Conservation (phyloP, 2,113 vertebrate species). For the Pristiophorus japonicus region DNA sequence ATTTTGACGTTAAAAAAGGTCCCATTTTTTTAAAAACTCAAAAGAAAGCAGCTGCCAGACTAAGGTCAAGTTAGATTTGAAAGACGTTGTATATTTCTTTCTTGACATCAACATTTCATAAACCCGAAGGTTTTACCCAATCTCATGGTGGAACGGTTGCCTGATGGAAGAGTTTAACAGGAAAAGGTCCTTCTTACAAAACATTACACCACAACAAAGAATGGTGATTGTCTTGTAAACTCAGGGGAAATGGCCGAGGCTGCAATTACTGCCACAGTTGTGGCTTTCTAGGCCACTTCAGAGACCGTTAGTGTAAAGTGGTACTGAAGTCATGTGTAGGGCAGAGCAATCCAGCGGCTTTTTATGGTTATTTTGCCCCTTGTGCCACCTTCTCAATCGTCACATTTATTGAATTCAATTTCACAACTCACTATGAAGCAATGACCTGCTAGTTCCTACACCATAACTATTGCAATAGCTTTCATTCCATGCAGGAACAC, state of each 20-base stretch:
- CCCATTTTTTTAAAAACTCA: no score
- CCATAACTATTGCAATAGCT: not conserved
- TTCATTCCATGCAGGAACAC: not conserved
- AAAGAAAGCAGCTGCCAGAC: not conserved
- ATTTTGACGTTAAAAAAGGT: not conserved
- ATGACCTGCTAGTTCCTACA: not conserved
- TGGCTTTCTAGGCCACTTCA: not conserved
- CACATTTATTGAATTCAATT: not conserved
- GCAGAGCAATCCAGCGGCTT: not conserved
- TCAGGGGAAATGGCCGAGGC: not conserved
- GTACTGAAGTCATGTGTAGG: not conserved
- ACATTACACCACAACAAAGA: no score
- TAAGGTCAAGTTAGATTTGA: not conserved
- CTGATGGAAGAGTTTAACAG: no score
- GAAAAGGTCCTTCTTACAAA: no score
- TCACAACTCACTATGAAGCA: not conserved
- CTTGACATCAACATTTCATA: not conserved
- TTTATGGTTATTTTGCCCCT: not conserved
- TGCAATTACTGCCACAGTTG: not conserved
- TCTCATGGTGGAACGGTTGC: not conserved
- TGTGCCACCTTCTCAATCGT: not conserved
- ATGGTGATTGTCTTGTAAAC: not conserved
- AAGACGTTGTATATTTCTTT: not conserved
- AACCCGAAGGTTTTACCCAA: not conserved
- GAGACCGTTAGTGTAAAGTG: not conserved